Percentiles rank a stretch among this genome's conserved stretches.
Evolutionary conservation across 2,113 vertebrate genomes (phyloP).

Genomic region (Lanius collurio): DNA sequence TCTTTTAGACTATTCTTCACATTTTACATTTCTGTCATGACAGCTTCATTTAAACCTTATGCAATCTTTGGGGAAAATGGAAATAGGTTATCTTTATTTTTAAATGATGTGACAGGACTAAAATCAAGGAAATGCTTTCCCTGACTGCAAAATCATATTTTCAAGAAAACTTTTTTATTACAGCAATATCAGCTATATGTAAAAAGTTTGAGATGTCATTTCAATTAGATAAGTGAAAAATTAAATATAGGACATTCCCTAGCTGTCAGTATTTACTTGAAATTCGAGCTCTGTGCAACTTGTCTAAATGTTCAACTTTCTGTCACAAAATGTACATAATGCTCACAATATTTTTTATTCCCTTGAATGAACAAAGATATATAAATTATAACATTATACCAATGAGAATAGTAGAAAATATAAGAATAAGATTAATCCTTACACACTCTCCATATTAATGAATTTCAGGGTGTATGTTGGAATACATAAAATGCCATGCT

Average conservation of each 20-base stretch:
- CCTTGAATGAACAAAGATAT: not conserved
- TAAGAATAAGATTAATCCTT: not conserved
- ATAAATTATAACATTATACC: not conserved
- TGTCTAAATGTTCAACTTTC: not conserved
- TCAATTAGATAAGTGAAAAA: slow-evolving; percentile 47
- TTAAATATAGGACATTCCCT: not conserved
- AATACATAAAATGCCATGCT: not conserved
- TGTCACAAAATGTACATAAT: not conserved
- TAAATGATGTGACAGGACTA: slow-evolving; percentile 53
- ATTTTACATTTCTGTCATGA: slow-evolving; percentile 59
- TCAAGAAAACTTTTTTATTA: slow-evolving; percentile 10
- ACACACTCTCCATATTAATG: not conserved
- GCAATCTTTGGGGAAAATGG: slow-evolving; percentile 39
- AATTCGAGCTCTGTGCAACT: not conserved
- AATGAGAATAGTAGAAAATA: not conserved
- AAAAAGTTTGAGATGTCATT: slow-evolving; percentile 25
- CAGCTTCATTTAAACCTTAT: slow-evolving; percentile 58
- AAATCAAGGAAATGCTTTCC: slow-evolving; percentile 41
- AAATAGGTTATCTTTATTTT: slow-evolving; percentile 60
- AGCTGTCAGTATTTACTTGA: slow-evolving; percentile 21
- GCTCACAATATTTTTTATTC: not conserved
- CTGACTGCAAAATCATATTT: slow-evolving; percentile 40
- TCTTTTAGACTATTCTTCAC: slow-evolving; percentile 53
- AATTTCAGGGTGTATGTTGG: not conserved
- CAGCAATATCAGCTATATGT: not conserved